Conservation (phyloP, 2,113 vertebrate genomes). For the Lutjanus erythropterus region DNA sequence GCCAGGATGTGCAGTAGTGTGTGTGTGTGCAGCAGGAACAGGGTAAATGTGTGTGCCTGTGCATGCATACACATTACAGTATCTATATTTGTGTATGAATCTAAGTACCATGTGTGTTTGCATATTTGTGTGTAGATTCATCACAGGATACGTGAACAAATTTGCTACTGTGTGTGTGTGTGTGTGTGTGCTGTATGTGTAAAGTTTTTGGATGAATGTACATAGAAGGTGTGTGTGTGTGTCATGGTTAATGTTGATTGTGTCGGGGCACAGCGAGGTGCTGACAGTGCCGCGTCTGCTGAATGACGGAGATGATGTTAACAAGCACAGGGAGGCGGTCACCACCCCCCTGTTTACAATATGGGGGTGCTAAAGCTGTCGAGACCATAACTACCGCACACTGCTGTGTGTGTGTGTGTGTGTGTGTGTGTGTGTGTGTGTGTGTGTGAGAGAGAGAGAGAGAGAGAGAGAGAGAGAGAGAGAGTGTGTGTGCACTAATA, state of each 20-base stretch:
- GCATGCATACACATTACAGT: background rate
- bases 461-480: slow-evolving; percentile 42
- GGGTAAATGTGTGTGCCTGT: slow-evolving; percentile 17
- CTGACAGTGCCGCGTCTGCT: slow-evolving; percentile 84
- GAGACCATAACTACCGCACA: slow-evolving; percentile 79
- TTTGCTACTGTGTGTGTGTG: slow-evolving; percentile 5
- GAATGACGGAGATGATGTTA: slow-evolving; percentile 89
- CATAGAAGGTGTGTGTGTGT: slow-evolving; percentile 52
- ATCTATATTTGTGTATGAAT: slow-evolving; percentile 25
- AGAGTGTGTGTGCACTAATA: slow-evolving; percentile 58
- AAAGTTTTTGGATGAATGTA: slow-evolving; percentile 54
- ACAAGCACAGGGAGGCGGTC: slow-evolving; percentile 85
- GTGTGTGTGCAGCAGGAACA: background rate
- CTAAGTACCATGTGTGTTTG: slow-evolving; percentile 8
- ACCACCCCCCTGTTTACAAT: slow-evolving; percentile 87
- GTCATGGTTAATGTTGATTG: slow-evolving; percentile 89
- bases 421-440: slow-evolving; percentile 46
- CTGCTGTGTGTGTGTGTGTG: slow-evolving; percentile 39
- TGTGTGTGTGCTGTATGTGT: slow-evolving; percentile 14
- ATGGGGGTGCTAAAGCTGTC: slow-evolving; percentile 86
- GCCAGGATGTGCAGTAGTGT: slow-evolving; percentile 31
- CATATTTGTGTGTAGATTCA: slow-evolving; percentile 45
- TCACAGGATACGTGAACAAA: slow-evolving; percentile 5
- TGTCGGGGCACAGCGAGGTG: slow-evolving; percentile 81
- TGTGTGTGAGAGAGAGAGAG: slow-evolving; percentile 44